These are phyloP conservation scores for Apodemia mormo DNA, from an alignment of 2,888 invertebrate species.

Conservation along the genomic window DNA sequence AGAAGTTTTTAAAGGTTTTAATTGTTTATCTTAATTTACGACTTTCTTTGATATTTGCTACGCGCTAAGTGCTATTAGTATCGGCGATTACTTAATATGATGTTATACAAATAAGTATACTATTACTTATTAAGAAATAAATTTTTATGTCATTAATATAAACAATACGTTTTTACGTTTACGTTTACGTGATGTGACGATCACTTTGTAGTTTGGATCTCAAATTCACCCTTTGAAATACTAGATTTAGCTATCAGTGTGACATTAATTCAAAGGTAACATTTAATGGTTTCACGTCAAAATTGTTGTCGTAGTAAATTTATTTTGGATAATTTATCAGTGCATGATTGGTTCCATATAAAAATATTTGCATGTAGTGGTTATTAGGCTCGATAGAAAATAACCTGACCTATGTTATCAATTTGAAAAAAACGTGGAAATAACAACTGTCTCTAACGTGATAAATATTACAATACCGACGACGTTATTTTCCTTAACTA, in stretches of 20 bases:
- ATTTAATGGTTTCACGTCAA: slow-evolving; percentile 16
- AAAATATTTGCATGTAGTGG: slow-evolving; percentile 7
- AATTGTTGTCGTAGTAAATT: slow-evolving; percentile 14
- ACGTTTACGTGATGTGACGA: slow-evolving; percentile 11
- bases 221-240: background rate
- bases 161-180: background rate
- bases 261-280: slow-evolving; percentile 29
- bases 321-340: background rate
- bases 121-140: no score
- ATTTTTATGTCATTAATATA: no score
- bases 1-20: background rate
- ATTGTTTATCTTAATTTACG: background rate
- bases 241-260: slow-evolving; percentile 29
- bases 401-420: background rate
- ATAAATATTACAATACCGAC: background rate
- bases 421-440: background rate
- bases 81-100: background rate
- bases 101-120: no score
- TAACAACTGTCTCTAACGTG: background rate
- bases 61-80: background rate
- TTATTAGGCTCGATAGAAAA: background rate
- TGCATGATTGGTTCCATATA: slow-evolving; percentile 6
- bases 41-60: background rate
- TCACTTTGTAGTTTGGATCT: background rate
- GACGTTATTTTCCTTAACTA: slow-evolving; percentile 29